Evolutionary conservation across 1,140 invertebrate genomes (phyloP).

Genomic region (Nylanderia fulva): DNA sequence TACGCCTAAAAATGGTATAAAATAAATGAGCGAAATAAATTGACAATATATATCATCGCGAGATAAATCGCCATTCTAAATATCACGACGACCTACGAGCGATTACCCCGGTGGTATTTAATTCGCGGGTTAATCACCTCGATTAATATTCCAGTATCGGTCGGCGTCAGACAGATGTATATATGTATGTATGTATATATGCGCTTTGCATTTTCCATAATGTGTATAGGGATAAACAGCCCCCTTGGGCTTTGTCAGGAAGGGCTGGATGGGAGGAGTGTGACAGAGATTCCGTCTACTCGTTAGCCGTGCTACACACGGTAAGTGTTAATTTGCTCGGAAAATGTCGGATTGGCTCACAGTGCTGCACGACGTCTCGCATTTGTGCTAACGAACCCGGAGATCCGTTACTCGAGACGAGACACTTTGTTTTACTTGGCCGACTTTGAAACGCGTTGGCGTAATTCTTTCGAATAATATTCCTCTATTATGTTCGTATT

Average conservation of each 20-base stretch:
- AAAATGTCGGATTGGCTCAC: constrained; percentile 54
- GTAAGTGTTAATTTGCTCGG: constrained; percentile 63
- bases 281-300: constrained; percentile 59
- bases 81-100: constrained; percentile 64
- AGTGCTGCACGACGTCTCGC: constrained; percentile 38
- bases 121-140: constrained; percentile 81
- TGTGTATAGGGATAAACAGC: constrained; percentile 77
- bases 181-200: constrained; percentile 48
- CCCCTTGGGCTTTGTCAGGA: constrained; percentile 22
- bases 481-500: constrained; percentile 17
- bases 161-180: constrained; percentile 27
- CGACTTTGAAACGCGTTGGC: neutral
- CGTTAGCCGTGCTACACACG: constrained; percentile 58
- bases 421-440: constrained; percentile 42
- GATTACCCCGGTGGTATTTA: constrained; percentile 75
- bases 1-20: neutral
- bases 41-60: constrained; percentile 69
- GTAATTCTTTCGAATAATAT: constrained; percentile 52
- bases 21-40: neutral
- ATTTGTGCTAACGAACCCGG: constrained; percentile 64
- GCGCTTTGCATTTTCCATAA: constrained; percentile 78
- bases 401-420: constrained; percentile 32
- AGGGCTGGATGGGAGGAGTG: neutral
- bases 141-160: constrained; percentile 80
- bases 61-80: constrained; percentile 80